phyloP scores from a whole-genome alignment of 2,797 vertebrate species.

The Ara ararauna region DNA sequence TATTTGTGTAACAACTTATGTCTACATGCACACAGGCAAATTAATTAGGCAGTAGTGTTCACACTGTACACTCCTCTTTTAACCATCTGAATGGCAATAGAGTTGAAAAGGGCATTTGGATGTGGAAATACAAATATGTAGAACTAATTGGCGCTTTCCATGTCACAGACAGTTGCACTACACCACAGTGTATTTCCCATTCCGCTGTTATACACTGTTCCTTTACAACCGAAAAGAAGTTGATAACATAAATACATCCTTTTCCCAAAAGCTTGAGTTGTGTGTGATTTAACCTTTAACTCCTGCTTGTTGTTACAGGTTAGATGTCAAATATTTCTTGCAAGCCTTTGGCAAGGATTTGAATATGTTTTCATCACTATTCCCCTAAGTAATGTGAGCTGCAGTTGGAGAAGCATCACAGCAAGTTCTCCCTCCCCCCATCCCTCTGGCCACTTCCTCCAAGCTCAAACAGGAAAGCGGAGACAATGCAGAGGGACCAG shows the following conservation, averaged over 20 bases:
- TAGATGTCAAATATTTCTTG: conserved; percentile 80
- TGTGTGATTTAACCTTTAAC: conserved; percentile 82
- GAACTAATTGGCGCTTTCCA: not conserved
- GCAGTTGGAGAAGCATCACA: not conserved
- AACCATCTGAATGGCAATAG: not conserved
- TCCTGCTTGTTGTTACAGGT: conserved; percentile 75
- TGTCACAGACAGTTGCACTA: not conserved
- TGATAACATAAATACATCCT: conserved; percentile 78
- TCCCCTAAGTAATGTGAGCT: conserved; percentile 5
- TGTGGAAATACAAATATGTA: not conserved
- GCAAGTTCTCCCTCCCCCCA: conserved; percentile 7
- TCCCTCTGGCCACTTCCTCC: conserved; percentile 79
- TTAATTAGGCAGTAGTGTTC: not conserved
- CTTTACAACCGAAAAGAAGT: conserved; percentile 49
- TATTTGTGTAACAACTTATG: not conserved
- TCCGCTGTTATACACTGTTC: not conserved
- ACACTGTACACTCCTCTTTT: fast-evolving
- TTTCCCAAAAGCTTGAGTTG: conserved; percentile 65
- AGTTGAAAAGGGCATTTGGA: not conserved
- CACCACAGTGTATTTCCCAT: not conserved
- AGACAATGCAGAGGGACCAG: conserved; percentile 82
- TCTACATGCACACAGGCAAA: not conserved
- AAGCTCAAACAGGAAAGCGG: conserved; percentile 86
- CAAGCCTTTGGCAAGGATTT: conserved; percentile 61
- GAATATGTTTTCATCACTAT: conserved; percentile 61